A percentile compares a stretch with the other conserved stretches of the same genome.
Conservation (phyloP, 2,888 invertebrate genomes). For the Cremastinae sp. region DNA sequence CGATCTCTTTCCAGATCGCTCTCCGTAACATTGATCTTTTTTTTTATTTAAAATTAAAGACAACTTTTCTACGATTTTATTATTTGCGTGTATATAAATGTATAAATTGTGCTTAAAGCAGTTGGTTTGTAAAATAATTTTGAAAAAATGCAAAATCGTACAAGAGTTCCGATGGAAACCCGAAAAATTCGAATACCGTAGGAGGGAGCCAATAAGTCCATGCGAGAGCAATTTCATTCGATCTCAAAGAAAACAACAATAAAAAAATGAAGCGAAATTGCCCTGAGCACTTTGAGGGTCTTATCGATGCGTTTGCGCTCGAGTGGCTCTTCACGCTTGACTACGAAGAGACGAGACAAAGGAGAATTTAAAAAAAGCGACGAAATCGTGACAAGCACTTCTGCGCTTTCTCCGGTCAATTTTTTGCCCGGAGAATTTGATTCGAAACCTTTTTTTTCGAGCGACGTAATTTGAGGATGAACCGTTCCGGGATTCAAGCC, state of each 20-base stretch:
- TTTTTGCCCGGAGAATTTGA: slow-evolving; percentile 12
- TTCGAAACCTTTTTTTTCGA: slow-evolving; percentile 4
- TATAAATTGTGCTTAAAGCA: too few species aligned
- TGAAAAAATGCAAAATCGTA: too few species aligned
- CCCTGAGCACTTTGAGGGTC: slow-evolving; percentile 34
- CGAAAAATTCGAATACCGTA: too few species aligned
- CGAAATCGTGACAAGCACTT: slow-evolving; percentile 34
- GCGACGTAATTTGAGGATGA: background rate
- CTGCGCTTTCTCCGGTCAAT: slow-evolving; percentile 39
- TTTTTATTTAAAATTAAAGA: too few species aligned
- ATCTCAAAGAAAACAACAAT: background rate
- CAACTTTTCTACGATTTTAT: too few species aligned
- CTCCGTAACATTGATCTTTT: too few species aligned
- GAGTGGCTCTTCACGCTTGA: slow-evolving; percentile 29
- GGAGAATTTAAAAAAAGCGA: background rate
- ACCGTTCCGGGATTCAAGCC: background rate
- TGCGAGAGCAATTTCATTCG: slow-evolving; percentile 18
- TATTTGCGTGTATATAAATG: too few species aligned
- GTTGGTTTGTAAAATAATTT: too few species aligned
- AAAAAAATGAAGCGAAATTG: background rate
- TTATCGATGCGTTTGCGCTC: slow-evolving; percentile 13
- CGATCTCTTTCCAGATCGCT: too few species aligned
- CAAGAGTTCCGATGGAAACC: too few species aligned
- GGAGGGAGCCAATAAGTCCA: too few species aligned
- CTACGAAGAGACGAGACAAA: background rate